Evolutionary conservation across 2,888 invertebrate species (phyloP).

Genomic region (Vesta saturnalis): DNA sequence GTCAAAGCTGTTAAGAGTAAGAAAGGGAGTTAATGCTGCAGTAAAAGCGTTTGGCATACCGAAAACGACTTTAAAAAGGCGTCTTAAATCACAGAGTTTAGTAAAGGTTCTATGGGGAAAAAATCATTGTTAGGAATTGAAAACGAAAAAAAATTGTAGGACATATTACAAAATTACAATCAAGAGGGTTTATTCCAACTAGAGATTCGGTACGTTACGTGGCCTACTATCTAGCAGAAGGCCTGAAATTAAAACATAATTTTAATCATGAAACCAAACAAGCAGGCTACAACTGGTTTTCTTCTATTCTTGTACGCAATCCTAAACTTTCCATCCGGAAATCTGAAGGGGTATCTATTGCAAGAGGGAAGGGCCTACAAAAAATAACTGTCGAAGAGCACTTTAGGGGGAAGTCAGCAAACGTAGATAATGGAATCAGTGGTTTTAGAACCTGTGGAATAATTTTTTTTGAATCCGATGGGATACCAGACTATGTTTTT

Average conservation of each 20-base stretch:
- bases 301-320: neutral
- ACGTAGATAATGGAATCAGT: slow-evolving; percentile 13
- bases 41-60: neutral
- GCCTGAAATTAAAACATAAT: neutral
- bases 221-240: neutral
- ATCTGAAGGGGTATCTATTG: too few relatives aligned
- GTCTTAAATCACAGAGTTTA: too few relatives aligned
- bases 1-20: neutral
- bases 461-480: slow-evolving; percentile 10
- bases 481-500: neutral
- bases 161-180: slow-evolving; percentile 5
- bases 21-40: neutral
- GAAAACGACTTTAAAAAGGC: slow-evolving; percentile 4
- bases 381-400: neutral
- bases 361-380: too few relatives aligned
- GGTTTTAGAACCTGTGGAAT: slow-evolving; percentile 16
- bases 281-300: neutral
- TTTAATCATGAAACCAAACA: neutral
- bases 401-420: neutral
- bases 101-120: neutral
- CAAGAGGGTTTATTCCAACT: slow-evolving; percentile 37
- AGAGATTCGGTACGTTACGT: slow-evolving; percentile 8
- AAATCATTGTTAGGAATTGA: neutral
- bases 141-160: slow-evolving; percentile 1
- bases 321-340: too few relatives aligned